Evolutionary conservation across 1,140 invertebrate genomes (phyloP).

Genomic region (Cydia strobilella): DNA sequence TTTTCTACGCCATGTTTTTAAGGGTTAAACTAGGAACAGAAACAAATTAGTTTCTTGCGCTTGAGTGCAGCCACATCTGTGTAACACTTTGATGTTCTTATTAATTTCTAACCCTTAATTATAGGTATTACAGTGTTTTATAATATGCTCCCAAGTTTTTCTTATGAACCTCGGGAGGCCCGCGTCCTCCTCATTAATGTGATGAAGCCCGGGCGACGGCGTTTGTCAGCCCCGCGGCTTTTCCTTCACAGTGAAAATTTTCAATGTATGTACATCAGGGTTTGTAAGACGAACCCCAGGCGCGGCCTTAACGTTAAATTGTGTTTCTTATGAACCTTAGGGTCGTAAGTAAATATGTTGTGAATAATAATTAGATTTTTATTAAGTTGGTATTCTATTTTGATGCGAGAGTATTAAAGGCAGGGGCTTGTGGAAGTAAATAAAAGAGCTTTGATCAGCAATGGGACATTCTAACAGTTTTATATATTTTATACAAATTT

Average conservation of each 20-base stretch:
- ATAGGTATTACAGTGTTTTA: background rate
- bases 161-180: background rate
- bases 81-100: too few species aligned
- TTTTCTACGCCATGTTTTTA: too few species aligned
- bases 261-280: background rate
- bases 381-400: background rate
- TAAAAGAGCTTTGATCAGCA: too few species aligned
- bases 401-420: too few species aligned
- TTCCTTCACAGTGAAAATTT: background rate
- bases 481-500: too few species aligned
- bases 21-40: too few species aligned
- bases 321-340: background rate
- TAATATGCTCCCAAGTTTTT: background rate
- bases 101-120: too few species aligned
- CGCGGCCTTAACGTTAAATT: background rate
- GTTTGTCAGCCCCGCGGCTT: constrained; percentile 4
- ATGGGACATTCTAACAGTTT: too few species aligned
- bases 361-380: background rate
- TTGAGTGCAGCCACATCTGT: too few species aligned
- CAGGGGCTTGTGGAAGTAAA: too few species aligned
- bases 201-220: background rate
- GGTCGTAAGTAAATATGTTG: background rate
- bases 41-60: too few species aligned
- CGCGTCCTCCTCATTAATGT: constrained; percentile 17
- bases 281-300: constrained; percentile 14